Evolutionary conservation across 2,113 vertebrate genomes (phyloP).

Genomic region (Psammodynastes pulverulentus): DNA sequence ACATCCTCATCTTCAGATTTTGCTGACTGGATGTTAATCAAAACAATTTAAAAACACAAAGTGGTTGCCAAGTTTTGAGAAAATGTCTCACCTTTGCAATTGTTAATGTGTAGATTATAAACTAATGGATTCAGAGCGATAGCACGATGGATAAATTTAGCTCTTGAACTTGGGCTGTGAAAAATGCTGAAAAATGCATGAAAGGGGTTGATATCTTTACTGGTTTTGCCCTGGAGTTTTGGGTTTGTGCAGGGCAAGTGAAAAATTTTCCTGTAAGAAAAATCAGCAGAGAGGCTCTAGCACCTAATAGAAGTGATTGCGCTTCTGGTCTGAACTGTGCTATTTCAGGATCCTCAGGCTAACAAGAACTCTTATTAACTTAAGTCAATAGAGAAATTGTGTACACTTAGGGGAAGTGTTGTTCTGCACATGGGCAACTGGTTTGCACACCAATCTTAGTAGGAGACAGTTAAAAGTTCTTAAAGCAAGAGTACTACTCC

Average conservation of each 20-base stretch:
- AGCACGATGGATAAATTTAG: conserved; percentile 17
- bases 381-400: background rate
- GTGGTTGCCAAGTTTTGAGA: conserved; percentile 7
- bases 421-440: background rate
- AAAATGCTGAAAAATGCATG: background rate
- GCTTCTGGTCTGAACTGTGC: background rate
- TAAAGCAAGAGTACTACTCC: background rate
- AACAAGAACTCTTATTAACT: background rate
- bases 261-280: background rate
- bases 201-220: background rate
- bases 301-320: background rate
- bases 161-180: background rate
- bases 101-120: background rate
- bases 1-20: background rate
- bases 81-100: conserved; percentile 33
- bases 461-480: background rate
- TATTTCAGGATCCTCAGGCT: background rate
- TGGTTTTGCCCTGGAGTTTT: background rate
- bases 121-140: conserved; percentile 37
- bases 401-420: background rate
- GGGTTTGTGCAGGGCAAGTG: background rate
- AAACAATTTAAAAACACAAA: background rate
- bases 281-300: background rate
- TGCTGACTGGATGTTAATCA: conserved; percentile 5
- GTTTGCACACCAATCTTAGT: background rate